Base-by-base conservation (phyloP, 2,113 vertebrate species). In the Oreochromis aureus region DNA sequence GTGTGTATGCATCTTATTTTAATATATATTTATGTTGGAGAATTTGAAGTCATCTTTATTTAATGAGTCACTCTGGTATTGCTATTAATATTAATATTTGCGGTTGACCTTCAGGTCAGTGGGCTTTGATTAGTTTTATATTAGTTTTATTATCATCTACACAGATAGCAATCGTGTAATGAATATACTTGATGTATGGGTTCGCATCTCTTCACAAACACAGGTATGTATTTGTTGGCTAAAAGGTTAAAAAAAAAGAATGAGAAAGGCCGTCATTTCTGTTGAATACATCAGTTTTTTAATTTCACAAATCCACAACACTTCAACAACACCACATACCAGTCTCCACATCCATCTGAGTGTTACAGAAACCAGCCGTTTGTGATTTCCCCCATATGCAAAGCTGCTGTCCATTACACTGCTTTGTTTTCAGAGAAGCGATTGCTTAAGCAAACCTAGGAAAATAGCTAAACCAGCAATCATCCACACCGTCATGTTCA, bases 311-410 rank as follows among this genome's bases (percentile, higher is more conserved):
- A 53, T 78, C 73, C 46, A 53, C 73, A 34, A 78, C 3, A 2
- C 73, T 53, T 78, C 46, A 34, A 78, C 46, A 53, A 41, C 10
- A 34, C 15, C 58, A n/a, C 7, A 19, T 34, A 44, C 44, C 63
- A 15, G 7, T 78, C 3, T 66, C 63, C 34, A 51, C 51, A 85
- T 87, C 84, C 87, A 5, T 87, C 66, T 6, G 15, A 4, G 61
- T 10, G 32, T 54, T 71, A 81, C 81, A 87, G 80, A 88, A 87
- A 86, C 41, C 91, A 86, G 95, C 92, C 94, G 94, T 95, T 95
- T 94, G 95, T 39, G 84, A 89, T 90, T 90, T 87, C 89, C 93
- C 89, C 91, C 91, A 79, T 91, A 96, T 96, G 95, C 94, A 96
- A 96, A 96, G 80, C 85, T 73, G 59, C 80, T 81, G 91, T 87